These are phyloP conservation scores for Phymastichus coffea DNA, from an alignment of 1,140 invertebrate genomes.

Conservation along the genomic window DNA sequence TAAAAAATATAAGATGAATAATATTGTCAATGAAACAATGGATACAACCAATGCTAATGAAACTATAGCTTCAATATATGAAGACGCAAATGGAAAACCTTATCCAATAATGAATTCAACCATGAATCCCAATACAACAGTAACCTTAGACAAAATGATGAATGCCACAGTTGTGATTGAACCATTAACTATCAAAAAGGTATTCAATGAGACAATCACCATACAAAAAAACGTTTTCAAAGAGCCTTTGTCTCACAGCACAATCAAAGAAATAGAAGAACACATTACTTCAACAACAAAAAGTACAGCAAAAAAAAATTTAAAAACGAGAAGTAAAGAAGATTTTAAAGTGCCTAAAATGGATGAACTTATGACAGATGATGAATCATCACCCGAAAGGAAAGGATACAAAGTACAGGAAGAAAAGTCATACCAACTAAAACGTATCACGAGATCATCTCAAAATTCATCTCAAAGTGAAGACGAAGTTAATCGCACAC, in stretches of 20 bases:
- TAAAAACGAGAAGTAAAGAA: background rate
- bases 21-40: conserved; percentile 35
- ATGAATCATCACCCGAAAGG: conserved; percentile 47
- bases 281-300: background rate
- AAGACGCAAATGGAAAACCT: conserved; percentile 48
- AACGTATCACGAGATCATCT: conserved; percentile 27
- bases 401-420: conserved; percentile 24
- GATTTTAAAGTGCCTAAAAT: conserved; percentile 19
- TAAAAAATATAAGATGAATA: conserved; percentile 5
- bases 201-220: conserved; percentile 41
- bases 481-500: conserved; percentile 35
- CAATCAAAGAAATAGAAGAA: conserved; percentile 1
- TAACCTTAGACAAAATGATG: conserved; percentile 38
- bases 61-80: conserved; percentile 45
- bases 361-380: conserved; percentile 49
- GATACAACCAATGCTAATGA: conserved; percentile 29
- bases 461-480: conserved; percentile 33
- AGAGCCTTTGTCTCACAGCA: conserved; percentile 1
- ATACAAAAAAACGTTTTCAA: conserved; percentile 28
- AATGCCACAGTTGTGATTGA: conserved; percentile 45
- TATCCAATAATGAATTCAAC: conserved; percentile 51
- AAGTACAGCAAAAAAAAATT: background rate
- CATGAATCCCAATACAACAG: conserved; percentile 41
- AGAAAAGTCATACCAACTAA: conserved; percentile 10
- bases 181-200: conserved; percentile 20